phyloP scores from a whole-genome alignment of 1,140 invertebrate genomes.

The Daktulosphaira vitifoliae region DNA sequence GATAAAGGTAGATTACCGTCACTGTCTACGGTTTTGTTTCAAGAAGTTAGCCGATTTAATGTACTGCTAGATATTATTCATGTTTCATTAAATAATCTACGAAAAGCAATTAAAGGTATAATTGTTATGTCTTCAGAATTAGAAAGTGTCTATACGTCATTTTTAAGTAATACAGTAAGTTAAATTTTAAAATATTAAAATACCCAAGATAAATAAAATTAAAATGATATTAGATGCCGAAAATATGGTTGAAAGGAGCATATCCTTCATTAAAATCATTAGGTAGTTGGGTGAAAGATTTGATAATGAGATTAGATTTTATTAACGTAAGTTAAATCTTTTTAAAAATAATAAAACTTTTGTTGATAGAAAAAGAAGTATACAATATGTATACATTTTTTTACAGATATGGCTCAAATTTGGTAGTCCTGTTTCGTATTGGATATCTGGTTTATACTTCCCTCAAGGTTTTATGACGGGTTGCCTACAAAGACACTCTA shows the following conservation, averaged over 20 bases:
- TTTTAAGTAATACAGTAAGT: constrained; percentile 62
- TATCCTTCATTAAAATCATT: constrained; percentile 81
- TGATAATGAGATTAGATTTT: constrained; percentile 67
- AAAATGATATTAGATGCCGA: constrained; percentile 52
- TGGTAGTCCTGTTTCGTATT: constrained; percentile 67
- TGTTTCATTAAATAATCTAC: constrained; percentile 59
- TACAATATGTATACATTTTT: too few species aligned
- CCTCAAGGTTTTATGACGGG: constrained; percentile 86
- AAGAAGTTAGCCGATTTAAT: constrained; percentile 81
- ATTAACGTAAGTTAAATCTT: constrained; percentile 46
- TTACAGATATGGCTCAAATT: constrained; percentile 56
- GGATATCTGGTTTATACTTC: constrained; percentile 85
- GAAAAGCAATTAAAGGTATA: constrained; percentile 75
- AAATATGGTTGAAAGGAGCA: constrained; percentile 67
- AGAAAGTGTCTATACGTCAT: constrained; percentile 66
- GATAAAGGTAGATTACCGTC: constrained; percentile 61
- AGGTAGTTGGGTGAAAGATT: constrained; percentile 71
- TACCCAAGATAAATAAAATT: too few species aligned
- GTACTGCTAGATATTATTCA: constrained; percentile 62
- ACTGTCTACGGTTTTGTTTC: constrained; percentile 70
- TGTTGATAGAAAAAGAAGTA: too few species aligned
- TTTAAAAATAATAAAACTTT: too few species aligned
- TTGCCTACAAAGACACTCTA: constrained; percentile 71
- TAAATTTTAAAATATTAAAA: too few species aligned
- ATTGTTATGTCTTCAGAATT: constrained; percentile 81